Conservation (phyloP, 2,888 invertebrate species). For the Elgonia sp. region DNA sequence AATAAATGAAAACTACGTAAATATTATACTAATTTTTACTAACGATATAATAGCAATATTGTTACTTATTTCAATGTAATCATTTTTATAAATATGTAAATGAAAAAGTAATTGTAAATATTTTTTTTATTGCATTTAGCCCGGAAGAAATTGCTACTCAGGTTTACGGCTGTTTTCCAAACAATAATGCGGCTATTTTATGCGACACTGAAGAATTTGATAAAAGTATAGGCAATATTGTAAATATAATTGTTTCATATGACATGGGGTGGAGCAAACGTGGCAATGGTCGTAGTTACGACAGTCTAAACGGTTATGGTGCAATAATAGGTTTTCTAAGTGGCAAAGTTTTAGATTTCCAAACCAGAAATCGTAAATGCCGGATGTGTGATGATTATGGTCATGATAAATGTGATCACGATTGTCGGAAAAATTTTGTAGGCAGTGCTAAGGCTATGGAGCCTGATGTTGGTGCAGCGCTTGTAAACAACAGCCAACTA, state of each 20-base stretch:
- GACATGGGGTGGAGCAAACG: constrained; percentile 74
- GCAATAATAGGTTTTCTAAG: constrained; percentile 40
- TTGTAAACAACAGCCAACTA: not conserved
- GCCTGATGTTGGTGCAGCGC: not conserved
- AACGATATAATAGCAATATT: no score
- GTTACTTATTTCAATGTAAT: no score
- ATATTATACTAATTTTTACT: no score
- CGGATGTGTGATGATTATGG: constrained; percentile 31
- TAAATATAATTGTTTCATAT: constrained; percentile 79
- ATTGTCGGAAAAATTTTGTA: not conserved
- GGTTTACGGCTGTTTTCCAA: not conserved
- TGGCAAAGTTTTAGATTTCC: constrained; percentile 65
- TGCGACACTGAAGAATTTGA: constrained; percentile 39
- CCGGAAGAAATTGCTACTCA: not conserved
- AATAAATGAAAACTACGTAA: no score
- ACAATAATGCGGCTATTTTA: no score
- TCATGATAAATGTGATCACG: constrained; percentile 7
- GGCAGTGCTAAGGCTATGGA: not conserved
- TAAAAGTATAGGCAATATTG: constrained; percentile 57
- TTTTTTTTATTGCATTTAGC: no score
- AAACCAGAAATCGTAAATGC: constrained; percentile 68
- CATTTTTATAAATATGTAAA: no score
- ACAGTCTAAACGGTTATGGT: constrained; percentile 52
- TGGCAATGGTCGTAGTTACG: constrained; percentile 43
- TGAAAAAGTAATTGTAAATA: no score